Percentiles rank a stretch among this genome's conserved stretches.
phyloP scores from a whole-genome alignment of 2,113 vertebrate species.

The Pterocles burchelli region DNA sequence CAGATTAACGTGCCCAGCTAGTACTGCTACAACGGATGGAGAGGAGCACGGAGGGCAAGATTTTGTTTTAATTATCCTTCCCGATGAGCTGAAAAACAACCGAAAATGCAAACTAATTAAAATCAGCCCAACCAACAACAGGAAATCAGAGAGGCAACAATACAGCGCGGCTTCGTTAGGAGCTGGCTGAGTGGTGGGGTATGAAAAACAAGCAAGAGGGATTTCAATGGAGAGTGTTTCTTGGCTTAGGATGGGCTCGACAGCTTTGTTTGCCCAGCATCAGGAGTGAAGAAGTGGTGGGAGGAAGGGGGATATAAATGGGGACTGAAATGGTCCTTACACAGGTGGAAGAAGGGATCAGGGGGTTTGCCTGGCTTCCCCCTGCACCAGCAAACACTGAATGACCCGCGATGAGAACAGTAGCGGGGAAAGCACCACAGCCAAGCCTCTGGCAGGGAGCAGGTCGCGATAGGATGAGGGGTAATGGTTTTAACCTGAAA shows the following conservation, averaged over 20 bases:
- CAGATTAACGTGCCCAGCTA: not conserved
- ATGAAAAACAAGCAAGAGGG: not conserved
- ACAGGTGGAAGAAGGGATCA: not conserved
- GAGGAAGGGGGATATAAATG: not conserved
- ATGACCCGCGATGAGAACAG: too few species aligned
- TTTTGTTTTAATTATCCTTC: conserved; percentile 37
- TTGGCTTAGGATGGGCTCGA: not conserved
- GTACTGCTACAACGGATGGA: not conserved
- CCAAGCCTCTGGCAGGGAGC: not conserved
- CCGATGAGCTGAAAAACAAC: conserved; percentile 37
- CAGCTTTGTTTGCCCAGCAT: rapidly evolving
- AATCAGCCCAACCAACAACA: not conserved
- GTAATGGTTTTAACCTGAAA: too few species aligned
- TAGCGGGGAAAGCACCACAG: rapidly evolving
- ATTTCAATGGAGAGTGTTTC: not conserved
- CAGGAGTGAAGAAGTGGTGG: not conserved
- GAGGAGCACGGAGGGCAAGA: not conserved
- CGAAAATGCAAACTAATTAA: conserved; percentile 34
- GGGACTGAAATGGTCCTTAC: not conserved
- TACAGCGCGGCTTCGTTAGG: not conserved
- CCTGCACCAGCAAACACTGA: not conserved
- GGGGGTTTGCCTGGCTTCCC: not conserved
- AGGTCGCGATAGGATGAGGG: too few species aligned
- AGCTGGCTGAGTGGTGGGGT: not conserved
- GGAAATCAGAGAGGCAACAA: not conserved